These are phyloP conservation scores for Troilus luridus DNA, from an alignment of 2,888 invertebrate species.

Conservation along the genomic window DNA sequence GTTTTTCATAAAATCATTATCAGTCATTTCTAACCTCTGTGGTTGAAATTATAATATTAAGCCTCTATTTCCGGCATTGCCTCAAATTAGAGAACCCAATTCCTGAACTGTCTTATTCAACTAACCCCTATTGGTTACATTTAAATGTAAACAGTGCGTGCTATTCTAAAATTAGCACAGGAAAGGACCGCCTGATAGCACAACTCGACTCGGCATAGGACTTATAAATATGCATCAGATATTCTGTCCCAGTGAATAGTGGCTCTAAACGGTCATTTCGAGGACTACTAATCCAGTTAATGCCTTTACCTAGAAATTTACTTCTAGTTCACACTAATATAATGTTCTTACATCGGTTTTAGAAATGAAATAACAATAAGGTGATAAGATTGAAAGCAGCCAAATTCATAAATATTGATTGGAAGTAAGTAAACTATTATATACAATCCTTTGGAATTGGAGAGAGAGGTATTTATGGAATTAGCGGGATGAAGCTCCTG, in stretches of 20 bases:
- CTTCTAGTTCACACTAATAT: not conserved
- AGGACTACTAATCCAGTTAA: not conserved
- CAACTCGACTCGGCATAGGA: not conserved
- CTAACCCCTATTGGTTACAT: not conserved
- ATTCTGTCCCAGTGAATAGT: not conserved
- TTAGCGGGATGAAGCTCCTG: too few relatives aligned
- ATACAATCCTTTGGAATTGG: too few relatives aligned
- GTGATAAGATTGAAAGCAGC: too few relatives aligned
- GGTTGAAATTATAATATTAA: not conserved
- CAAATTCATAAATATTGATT: too few relatives aligned
- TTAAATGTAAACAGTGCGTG: constrained; percentile 4
- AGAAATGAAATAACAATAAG: too few relatives aligned
- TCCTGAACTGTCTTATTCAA: not conserved
- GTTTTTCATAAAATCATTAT: too few relatives aligned
- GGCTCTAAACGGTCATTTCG: not conserved
- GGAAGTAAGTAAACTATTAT: too few relatives aligned
- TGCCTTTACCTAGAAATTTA: not conserved
- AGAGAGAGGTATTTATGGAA: too few relatives aligned
- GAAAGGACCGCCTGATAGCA: not conserved
- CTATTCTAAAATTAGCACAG: not conserved
- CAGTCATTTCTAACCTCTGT: too few relatives aligned
- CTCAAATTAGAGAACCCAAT: not conserved
- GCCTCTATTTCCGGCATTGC: not conserved
- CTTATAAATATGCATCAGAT: constrained; percentile 18
- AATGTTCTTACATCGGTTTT: too few relatives aligned